A percentile compares a stretch with the other conserved stretches of the same genome.
Evolutionary conservation across 2,797 vertebrate species (phyloP).

Genomic region (Eulemur mongoz): DNA sequence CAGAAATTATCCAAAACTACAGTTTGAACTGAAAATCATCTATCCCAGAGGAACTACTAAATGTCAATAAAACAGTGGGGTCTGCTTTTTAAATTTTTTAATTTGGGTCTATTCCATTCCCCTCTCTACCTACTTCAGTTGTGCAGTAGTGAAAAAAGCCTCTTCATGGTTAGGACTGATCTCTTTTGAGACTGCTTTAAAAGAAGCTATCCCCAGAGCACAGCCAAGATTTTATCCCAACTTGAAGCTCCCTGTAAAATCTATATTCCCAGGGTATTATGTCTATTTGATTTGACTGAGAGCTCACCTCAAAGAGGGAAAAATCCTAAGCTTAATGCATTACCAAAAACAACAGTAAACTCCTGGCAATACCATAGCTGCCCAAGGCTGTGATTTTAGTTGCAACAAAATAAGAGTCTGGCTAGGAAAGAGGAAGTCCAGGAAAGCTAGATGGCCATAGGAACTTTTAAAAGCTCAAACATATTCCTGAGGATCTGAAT

Average conservation of each 20-base stretch:
- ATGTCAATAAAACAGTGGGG: background rate
- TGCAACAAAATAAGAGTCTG: background rate
- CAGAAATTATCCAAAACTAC: background rate
- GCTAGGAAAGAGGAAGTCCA: background rate
- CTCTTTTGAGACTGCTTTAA: background rate
- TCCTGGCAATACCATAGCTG: background rate
- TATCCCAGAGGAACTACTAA: background rate
- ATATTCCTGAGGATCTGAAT: background rate
- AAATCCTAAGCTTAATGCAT: background rate
- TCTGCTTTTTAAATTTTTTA: background rate
- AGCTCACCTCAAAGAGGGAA: background rate
- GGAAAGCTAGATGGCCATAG: background rate
- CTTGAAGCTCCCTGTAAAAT: background rate
- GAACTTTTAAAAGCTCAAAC: background rate
- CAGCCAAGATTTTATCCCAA: background rate
- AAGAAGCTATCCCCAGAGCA: background rate
- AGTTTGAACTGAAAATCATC: background rate
- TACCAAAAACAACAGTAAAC: background rate
- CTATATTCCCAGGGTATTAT: background rate
- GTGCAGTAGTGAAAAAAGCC: background rate
- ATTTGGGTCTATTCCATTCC: background rate
- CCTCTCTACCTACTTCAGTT: background rate
- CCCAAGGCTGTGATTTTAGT: background rate
- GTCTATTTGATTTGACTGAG: background rate
- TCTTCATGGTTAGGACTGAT: background rate